These are phyloP conservation scores for Electrophaes corylata DNA, from an alignment of 2,888 invertebrate species.

Conservation along the genomic window DNA sequence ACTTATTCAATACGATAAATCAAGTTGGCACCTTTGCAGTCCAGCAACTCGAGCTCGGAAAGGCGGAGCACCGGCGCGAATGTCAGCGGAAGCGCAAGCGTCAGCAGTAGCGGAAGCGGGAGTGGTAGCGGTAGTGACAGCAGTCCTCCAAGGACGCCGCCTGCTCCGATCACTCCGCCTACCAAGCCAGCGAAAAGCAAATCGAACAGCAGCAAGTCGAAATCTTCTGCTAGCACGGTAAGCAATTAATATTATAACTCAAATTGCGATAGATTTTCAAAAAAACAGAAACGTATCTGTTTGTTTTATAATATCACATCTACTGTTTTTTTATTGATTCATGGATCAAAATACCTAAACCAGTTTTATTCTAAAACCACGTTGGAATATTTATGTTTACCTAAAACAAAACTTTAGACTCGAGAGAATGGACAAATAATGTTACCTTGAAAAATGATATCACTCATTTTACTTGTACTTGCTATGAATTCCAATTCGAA, in stretches of 20 bases:
- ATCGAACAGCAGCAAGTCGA: slow-evolving; percentile 57
- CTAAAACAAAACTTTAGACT: too few relatives aligned
- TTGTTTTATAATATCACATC: too few relatives aligned
- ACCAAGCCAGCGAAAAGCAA: slow-evolving; percentile 56
- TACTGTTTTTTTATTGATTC: too few relatives aligned
- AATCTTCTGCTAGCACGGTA: slow-evolving; percentile 52
- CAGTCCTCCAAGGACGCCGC: slow-evolving; percentile 76
- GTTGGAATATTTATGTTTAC: too few relatives aligned
- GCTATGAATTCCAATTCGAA: slow-evolving; percentile 31
- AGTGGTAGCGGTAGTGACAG: slow-evolving; percentile 63
- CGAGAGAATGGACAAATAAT: too few relatives aligned
- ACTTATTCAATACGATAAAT: slow-evolving; percentile 46
- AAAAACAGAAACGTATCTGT: too few relatives aligned
- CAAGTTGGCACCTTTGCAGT: slow-evolving; percentile 56
- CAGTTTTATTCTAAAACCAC: too few relatives aligned
- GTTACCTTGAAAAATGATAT: slow-evolving; percentile 18
- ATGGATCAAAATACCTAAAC: too few relatives aligned
- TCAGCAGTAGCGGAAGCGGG: slow-evolving; percentile 51
- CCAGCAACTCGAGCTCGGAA: slow-evolving; percentile 70
- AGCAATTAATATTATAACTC: slow-evolving; percentile 45
- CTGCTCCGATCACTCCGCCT: slow-evolving; percentile 65
- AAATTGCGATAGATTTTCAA: too few relatives aligned
- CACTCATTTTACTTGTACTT: slow-evolving; percentile 21
- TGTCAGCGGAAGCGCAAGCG: slow-evolving; percentile 58
- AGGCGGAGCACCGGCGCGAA: slow-evolving; percentile 58